Base-by-base conservation (phyloP, 2,888 invertebrate species). In the Sussaba pulchella region DNA sequence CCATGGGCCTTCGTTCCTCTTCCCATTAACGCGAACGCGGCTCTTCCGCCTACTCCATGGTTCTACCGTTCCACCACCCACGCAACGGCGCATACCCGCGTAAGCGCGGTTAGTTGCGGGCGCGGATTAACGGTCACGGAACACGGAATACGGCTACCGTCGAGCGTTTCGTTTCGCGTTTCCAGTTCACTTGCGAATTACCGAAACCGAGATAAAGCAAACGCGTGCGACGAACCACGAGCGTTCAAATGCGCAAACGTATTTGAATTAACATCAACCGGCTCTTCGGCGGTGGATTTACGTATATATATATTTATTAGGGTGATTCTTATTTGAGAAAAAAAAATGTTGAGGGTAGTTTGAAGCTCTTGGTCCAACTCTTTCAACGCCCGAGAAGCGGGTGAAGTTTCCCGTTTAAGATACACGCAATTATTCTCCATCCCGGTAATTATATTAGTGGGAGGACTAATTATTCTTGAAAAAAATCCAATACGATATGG, bases 221-320 rank as follows among this genome's bases (percentile, higher is more conserved):
- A n/a, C n/a, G n/a, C 31, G 61, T 10, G 5, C 24, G 41, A 67
- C 19, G 36, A 45, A 57, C 39, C 17, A 17, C 36, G 50, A 14
- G 43, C 59, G 64, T 64, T 39, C 52, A 80, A 71, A 75, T 52
- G 71, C 75, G 47, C 54, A 63, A 47, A 59, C 71, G 59, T 77
- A 82, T 82, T 82, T 82, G 82, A 81, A 82, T 82, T 81, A 81
- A 82, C 82, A 82, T 81, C 71, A 78, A 36, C 14, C 31, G 50
- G 24, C 24, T n/a, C 63, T 63, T 41, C 63, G 14, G 10, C 1
- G 14, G 24, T 45, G 26, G 24, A 47, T 36, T 31, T 1, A 39
- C 17, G 8, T 39, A 39, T 9, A n/a, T 10, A n/a, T 24, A 24
- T n/a, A n/a, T n/a, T n/a, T n/a, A n/a, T n/a, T n/a, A n/a, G n/a